phyloP scores from a whole-genome alignment of 2,888 invertebrate species.

The Leucoptera coffeella region DNA sequence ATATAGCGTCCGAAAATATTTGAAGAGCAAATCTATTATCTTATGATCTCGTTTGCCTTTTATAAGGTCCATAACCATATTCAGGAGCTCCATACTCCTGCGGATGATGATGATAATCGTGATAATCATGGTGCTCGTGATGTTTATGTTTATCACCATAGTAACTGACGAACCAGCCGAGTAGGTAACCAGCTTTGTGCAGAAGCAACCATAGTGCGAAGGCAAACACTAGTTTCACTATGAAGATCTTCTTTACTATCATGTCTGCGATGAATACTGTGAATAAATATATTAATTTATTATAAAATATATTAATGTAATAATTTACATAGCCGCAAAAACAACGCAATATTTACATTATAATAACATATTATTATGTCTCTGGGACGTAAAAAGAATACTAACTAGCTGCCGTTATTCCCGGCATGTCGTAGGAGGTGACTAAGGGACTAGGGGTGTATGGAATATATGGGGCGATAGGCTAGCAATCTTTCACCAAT shows the following conservation, averaged over 20 bases:
- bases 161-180: constrained; percentile 33
- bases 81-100: constrained; percentile 12
- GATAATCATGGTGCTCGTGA: constrained; percentile 11
- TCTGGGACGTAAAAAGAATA: not conserved
- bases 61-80: constrained; percentile 4
- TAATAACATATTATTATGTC: too few relatives aligned
- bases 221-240: constrained; percentile 34
- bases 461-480: too few relatives aligned
- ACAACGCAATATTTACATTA: too few relatives aligned
- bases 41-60: too few relatives aligned
- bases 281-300: constrained; percentile 8
- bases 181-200: constrained; percentile 42
- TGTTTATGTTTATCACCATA: constrained; percentile 29
- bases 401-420: too few relatives aligned
- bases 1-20: too few relatives aligned
- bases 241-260: constrained; percentile 34
- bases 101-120: constrained; percentile 12
- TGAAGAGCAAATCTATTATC: too few relatives aligned
- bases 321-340: too few relatives aligned
- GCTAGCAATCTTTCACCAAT: too few relatives aligned
- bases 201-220: constrained; percentile 33
- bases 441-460: too few relatives aligned
- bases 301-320: not conserved
- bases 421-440: too few relatives aligned
- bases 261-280: constrained; percentile 36